A percentile compares a stretch with the other conserved stretches of the same genome.
Evolutionary conservation across 2,888 invertebrate species (phyloP).

Genomic region (Pteria penguin): DNA sequence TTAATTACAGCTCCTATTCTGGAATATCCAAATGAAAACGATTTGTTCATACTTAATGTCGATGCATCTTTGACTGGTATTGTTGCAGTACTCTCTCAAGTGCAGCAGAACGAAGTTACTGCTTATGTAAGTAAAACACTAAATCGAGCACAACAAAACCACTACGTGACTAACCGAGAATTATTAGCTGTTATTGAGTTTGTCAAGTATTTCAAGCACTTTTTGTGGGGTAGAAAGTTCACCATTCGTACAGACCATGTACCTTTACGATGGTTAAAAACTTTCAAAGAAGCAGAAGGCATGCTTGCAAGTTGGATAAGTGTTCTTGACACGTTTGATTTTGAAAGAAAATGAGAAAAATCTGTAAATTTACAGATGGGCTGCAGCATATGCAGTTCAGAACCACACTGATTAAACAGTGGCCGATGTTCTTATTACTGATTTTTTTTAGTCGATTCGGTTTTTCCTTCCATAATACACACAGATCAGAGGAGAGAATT

Average conservation of each 20-base stretch:
- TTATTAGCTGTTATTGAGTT: conserved; percentile 49
- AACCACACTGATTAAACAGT: too few relatives aligned
- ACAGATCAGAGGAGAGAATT: too few relatives aligned
- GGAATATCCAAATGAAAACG: conserved; percentile 25
- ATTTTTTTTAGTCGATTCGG: too few relatives aligned
- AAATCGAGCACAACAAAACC: conserved; percentile 27
- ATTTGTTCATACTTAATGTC: too few relatives aligned
- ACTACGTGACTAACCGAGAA: conserved; percentile 45
- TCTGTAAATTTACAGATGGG: too few relatives aligned
- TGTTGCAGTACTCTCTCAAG: conserved; percentile 49
- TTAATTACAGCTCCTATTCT: conserved; percentile 10
- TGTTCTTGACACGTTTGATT: neutral
- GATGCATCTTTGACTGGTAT: conserved; percentile 48
- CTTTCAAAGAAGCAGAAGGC: conserved; percentile 46
- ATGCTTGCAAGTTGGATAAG: conserved; percentile 42
- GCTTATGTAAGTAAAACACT: conserved; percentile 43
- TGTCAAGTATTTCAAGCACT: conserved; percentile 48
- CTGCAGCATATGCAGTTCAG: too few relatives aligned
- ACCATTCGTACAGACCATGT: too few relatives aligned
- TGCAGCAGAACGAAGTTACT: conserved; percentile 46
- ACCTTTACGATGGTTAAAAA: conserved; percentile 48
- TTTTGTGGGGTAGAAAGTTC: too few relatives aligned
- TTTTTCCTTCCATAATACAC: too few relatives aligned
- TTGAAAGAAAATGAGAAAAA: neutral
- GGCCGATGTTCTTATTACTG: too few relatives aligned